phyloP scores from a whole-genome alignment of 1,140 invertebrate species.

The Drosophila pruinosa region DNA sequence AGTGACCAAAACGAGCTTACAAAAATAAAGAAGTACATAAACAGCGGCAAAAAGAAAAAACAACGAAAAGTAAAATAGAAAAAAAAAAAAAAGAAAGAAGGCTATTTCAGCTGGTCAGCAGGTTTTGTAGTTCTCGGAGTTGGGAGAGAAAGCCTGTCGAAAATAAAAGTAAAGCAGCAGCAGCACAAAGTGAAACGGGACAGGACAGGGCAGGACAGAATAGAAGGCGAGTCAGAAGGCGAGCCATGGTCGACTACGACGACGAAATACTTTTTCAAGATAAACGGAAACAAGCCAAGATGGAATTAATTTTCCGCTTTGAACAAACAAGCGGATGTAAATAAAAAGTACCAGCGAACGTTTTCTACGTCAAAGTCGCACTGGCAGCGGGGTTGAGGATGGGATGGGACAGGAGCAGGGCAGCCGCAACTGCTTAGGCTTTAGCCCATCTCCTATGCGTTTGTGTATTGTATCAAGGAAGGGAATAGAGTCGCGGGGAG shows the following conservation, averaged over 20 bases:
- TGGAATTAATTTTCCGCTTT: slow-evolving; percentile 83
- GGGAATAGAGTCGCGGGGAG: not conserved
- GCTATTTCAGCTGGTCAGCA: slow-evolving; percentile 72
- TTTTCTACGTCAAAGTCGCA: slow-evolving; percentile 48
- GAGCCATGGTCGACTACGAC: slow-evolving; percentile 45
- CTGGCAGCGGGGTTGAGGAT: not conserved
- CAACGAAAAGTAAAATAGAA: not conserved
- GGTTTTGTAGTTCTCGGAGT: slow-evolving; percentile 20
- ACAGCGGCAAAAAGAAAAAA: slow-evolving; percentile 17
- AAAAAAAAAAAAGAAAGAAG: slow-evolving; percentile 36
- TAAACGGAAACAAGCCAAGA: slow-evolving; percentile 82
- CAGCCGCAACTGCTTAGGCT: slow-evolving; percentile 44
- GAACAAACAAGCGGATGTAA: slow-evolving; percentile 82
- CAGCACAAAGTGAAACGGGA: slow-evolving; percentile 58
- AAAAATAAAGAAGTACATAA: slow-evolving; percentile 36
- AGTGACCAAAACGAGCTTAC: slow-evolving; percentile 23
- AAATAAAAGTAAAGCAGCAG: slow-evolving; percentile 65
- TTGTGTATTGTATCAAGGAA: slow-evolving; percentile 7
- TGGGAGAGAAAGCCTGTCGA: slow-evolving; percentile 34
- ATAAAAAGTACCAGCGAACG: slow-evolving; percentile 70
- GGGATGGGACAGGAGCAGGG: slow-evolving; percentile 8
- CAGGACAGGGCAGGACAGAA: not conserved
- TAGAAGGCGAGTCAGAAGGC: not conserved
- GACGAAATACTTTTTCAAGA: slow-evolving; percentile 82
- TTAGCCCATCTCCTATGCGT: not conserved